Percentiles rank a stretch among this genome's conserved stretches.
Conservation (phyloP, 2,888 invertebrate genomes). For the Siphonodentalium dalli region DNA sequence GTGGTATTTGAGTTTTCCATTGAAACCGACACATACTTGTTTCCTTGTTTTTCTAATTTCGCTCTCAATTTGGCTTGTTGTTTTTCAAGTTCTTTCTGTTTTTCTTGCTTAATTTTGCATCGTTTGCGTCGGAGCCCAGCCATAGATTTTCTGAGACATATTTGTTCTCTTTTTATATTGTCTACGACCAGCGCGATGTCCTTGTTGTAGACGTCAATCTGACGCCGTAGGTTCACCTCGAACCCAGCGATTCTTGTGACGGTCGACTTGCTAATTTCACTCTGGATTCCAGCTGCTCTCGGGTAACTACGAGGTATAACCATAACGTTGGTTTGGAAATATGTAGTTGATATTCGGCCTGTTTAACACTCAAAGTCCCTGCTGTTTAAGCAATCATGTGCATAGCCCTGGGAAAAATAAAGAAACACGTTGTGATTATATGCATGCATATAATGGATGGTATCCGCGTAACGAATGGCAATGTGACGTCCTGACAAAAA, state of each 20-base stretch:
- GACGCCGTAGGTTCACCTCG: slow-evolving; percentile 42
- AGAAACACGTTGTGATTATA: no score
- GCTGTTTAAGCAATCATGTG: no score
- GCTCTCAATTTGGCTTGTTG: slow-evolving; percentile 23
- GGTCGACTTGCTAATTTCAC: slow-evolving; percentile 43
- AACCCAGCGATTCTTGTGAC: slow-evolving; percentile 45
- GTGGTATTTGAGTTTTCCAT: no score
- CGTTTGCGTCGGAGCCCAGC: slow-evolving; percentile 34
- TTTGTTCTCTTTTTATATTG: slow-evolving; percentile 39
- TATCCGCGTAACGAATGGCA: no score
- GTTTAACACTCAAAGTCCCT: no score
- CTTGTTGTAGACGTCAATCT: slow-evolving; percentile 39
- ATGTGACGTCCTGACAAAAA: no score
- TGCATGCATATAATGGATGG: no score
- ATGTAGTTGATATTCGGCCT: no score
- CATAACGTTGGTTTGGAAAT: no score
- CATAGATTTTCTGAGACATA: slow-evolving; percentile 34
- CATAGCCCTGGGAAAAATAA: no score
- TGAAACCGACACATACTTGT: no score
- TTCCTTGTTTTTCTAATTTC: slow-evolving; percentile 24
- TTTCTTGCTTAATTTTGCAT: slow-evolving; percentile 28
- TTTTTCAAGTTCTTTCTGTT: slow-evolving; percentile 28
- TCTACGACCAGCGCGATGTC: slow-evolving; percentile 41
- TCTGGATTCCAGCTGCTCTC: slow-evolving; percentile 44
- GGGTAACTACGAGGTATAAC: no score